phyloP scores from a whole-genome alignment of 2,797 vertebrate species.

The Myotis daubentonii region DNA sequence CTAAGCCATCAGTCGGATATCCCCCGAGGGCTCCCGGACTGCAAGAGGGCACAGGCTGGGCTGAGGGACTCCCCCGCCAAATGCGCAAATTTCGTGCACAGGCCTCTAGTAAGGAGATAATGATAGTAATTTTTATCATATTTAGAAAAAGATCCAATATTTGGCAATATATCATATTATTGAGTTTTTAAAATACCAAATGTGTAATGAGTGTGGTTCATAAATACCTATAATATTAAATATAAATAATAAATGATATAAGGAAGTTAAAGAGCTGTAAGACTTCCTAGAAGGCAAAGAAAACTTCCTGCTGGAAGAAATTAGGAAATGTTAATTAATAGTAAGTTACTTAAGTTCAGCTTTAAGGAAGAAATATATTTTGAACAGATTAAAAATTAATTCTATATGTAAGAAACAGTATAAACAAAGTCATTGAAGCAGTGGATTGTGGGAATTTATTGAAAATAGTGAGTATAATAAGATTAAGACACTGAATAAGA shows the following conservation, averaged over 20 bases:
- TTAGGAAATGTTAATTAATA: constrained; percentile 3
- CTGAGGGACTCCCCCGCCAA: too few relatives aligned
- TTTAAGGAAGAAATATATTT: background rate
- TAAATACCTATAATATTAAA: background rate
- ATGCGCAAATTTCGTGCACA: too few relatives aligned
- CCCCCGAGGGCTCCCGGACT: too few relatives aligned
- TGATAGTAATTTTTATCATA: background rate
- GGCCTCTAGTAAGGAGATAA: background rate
- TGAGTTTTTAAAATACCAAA: constrained; percentile 42
- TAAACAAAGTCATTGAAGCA: constrained; percentile 20
- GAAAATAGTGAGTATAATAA: constrained; percentile 23
- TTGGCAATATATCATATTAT: background rate
- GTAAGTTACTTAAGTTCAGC: background rate
- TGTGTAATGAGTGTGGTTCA: background rate
- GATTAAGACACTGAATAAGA: background rate
- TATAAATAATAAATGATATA: background rate
- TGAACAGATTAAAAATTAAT: background rate
- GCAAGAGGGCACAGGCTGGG: too few relatives aligned
- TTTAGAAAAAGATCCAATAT: background rate
- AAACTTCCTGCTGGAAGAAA: background rate
- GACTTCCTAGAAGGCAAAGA: background rate
- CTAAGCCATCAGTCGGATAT: too few relatives aligned
- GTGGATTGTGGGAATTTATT: background rate
- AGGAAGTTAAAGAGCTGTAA: background rate
- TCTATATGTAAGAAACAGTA: background rate